Evolutionary conservation across 2,113 vertebrate species (phyloP).

Genomic region (Mus spicilegus): DNA sequence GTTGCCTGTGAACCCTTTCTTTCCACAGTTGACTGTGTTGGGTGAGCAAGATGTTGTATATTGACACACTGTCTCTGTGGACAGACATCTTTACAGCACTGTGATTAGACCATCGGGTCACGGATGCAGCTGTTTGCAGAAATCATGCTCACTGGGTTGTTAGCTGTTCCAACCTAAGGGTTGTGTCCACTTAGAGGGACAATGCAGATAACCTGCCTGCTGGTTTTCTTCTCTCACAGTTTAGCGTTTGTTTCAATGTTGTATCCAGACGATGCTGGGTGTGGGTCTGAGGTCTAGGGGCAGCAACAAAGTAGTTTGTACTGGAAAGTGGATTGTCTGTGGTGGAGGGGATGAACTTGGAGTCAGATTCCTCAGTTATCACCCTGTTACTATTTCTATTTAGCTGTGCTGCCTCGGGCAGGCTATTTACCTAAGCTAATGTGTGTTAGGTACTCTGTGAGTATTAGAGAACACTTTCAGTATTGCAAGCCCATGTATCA

Average conservation of each 20-base stretch:
- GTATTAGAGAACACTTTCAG: slow-evolving; percentile 3
- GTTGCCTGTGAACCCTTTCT: background rate
- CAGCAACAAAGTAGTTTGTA: background rate
- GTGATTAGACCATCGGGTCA: background rate
- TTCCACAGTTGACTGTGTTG: background rate
- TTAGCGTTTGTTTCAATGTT: background rate
- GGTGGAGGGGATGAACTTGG: background rate
- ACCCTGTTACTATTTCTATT: background rate
- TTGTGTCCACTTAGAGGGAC: background rate
- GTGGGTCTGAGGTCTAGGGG: background rate
- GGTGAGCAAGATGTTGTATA: background rate
- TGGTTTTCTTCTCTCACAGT: background rate
- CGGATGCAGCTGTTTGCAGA: background rate
- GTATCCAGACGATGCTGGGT: background rate
- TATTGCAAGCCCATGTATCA: background rate
- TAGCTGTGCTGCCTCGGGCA: background rate
- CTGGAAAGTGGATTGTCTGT: background rate
- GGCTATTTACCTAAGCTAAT: slow-evolving; percentile 28
- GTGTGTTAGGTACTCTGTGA: background rate
- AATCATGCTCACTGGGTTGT: background rate
- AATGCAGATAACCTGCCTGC: background rate
- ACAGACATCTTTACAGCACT: background rate
- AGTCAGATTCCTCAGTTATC: background rate
- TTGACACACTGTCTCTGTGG: background rate
- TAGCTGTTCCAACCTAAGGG: background rate